These are phyloP conservation scores for Brachyrhaphis roseni DNA, from an alignment of 2,797 vertebrate species.

Conservation along the genomic window DNA sequence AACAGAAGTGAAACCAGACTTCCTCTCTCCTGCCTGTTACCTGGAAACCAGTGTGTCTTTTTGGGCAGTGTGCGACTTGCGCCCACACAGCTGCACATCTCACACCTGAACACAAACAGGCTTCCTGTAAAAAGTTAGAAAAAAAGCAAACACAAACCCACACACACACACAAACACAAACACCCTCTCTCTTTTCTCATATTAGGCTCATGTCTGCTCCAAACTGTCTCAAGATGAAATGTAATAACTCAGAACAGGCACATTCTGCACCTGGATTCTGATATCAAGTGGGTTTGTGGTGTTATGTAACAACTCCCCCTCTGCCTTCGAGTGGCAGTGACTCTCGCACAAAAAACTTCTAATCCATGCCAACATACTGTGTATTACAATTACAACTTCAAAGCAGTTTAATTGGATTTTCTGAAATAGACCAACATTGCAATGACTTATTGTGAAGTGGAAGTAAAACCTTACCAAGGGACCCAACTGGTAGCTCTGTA, in stretches of 20 bases:
- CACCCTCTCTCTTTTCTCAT: not conserved
- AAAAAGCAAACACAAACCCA: conserved; percentile 5
- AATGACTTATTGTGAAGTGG: not conserved
- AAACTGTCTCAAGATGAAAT: not conserved
- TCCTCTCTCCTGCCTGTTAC: conserved; percentile 59
- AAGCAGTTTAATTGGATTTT: not conserved
- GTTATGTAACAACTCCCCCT: not conserved
- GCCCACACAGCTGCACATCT: conserved; percentile 54
- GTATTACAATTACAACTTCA: not conserved
- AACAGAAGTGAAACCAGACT: conserved; percentile 20
- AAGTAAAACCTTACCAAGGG: not conserved
- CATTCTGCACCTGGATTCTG: not conserved
- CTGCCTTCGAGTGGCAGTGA: not conserved
- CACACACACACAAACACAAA: conserved; percentile 1
- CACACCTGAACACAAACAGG: conserved; percentile 42
- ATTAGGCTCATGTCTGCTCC: not conserved
- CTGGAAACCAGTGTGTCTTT: conserved; percentile 65
- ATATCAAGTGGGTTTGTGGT: not conserved
- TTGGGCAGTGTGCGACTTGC: conserved; percentile 40
- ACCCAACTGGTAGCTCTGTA: not conserved
- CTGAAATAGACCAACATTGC: not conserved
- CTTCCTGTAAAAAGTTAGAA: conserved; percentile 10
- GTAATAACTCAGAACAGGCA: not conserved
- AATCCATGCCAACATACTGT: too few species aligned
- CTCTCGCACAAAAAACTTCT: not conserved